Evolutionary conservation across 2,113 vertebrate species (phyloP).

Genomic region (Clarias magur): DNA sequence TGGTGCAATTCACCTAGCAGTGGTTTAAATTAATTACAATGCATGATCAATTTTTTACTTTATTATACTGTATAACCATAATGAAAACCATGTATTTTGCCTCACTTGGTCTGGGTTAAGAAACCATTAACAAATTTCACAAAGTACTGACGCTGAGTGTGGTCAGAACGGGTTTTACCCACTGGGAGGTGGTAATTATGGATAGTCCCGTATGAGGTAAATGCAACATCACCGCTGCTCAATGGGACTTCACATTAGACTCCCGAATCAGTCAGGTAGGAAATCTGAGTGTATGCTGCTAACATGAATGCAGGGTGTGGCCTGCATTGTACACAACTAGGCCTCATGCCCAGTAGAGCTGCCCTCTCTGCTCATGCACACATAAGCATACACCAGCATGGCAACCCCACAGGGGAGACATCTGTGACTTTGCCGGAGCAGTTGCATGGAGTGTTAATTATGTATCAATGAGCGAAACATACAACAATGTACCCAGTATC

Average conservation of each 20-base stretch:
- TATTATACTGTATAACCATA: background rate
- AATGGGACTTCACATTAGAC: constrained; percentile 25
- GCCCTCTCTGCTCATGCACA: constrained; percentile 15
- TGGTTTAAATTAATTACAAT: background rate
- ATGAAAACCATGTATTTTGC: background rate
- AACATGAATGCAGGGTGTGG: constrained; percentile 12
- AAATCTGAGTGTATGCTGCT: background rate
- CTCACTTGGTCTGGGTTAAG: background rate
- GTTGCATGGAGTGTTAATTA: constrained; percentile 48
- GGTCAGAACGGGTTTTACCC: background rate
- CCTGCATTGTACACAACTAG: constrained; percentile 2
- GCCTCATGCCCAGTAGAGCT: background rate
- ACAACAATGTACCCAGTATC: constrained; percentile 28
- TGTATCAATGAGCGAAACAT: constrained; percentile 51
- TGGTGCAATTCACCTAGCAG: no score
- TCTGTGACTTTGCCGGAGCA: constrained; percentile 47
- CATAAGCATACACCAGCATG: constrained; percentile 23
- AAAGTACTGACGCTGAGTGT: background rate
- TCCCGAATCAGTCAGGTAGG: constrained; percentile 14
- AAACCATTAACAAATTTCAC: background rate
- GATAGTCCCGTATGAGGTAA: background rate
- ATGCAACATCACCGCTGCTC: constrained; percentile 5
- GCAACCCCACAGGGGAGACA: constrained; percentile 45
- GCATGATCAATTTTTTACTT: background rate
- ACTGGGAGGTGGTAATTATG: constrained; percentile 4